Conservation (phyloP, 2,113 vertebrate species). For the Chaetodon trifascialis region DNA sequence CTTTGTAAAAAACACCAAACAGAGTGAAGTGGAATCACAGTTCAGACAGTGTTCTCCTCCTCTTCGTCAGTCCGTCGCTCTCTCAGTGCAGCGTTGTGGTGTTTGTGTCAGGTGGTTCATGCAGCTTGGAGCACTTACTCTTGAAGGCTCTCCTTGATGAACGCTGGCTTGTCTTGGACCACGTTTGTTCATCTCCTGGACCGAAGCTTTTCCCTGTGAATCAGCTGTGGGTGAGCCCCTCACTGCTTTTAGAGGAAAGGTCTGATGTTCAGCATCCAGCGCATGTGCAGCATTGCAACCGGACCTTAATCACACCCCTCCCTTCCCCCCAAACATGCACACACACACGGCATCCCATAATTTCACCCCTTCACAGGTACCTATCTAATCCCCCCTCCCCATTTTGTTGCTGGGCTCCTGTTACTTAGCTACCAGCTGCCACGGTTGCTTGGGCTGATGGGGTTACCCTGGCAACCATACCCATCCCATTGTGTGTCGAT, state of each 20-base stretch:
- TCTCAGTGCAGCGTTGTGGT: neutral
- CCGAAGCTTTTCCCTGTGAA: neutral
- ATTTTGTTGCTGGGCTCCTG: conserved; percentile 69
- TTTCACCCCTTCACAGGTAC: conserved; percentile 53
- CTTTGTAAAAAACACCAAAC: too few relatives aligned
- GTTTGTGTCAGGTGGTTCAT: neutral
- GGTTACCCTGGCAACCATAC: conserved; percentile 79
- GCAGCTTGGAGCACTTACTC: neutral
- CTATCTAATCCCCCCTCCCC: conserved; percentile 58
- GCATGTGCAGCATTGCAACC: neutral
- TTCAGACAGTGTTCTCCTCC: neutral
- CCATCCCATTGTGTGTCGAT: conserved; percentile 74
- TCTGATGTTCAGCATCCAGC: neutral
- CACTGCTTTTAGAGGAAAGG: too few relatives aligned
- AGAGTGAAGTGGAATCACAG: too few relatives aligned
- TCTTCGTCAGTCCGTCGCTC: neutral
- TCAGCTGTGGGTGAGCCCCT: neutral
- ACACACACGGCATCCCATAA: conserved; percentile 25
- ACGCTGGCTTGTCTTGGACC: neutral
- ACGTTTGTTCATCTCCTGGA: neutral
- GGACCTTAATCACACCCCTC: neutral
- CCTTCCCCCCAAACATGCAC: neutral
- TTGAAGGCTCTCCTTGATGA: neutral
- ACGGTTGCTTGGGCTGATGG: conserved; percentile 70
- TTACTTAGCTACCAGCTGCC: conserved; percentile 80